Evolutionary conservation across 2,113 vertebrate species (phyloP).

Genomic region (Prolemur simus): DNA sequence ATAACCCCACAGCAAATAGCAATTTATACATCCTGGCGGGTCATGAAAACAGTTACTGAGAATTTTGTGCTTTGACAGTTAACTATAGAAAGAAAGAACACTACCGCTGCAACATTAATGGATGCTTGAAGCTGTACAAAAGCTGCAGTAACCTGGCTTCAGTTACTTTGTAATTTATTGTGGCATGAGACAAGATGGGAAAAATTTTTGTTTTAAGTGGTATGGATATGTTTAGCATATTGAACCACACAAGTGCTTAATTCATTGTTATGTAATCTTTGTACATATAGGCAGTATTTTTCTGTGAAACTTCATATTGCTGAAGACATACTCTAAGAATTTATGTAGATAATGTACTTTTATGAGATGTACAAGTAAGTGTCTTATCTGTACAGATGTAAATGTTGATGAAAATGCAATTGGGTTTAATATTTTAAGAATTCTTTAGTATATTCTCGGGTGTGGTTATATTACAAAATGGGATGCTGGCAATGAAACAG

Average conservation of each 20-base stretch:
- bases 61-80: slow-evolving; percentile 22
- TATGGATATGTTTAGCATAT: slow-evolving; percentile 84
- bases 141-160: slow-evolving; percentile 73
- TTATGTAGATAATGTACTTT: slow-evolving; percentile 91
- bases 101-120: slow-evolving; percentile 78
- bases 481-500: slow-evolving; percentile 82
- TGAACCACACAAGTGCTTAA: slow-evolving; percentile 92
- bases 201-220: slow-evolving; percentile 82
- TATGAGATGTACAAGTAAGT: slow-evolving; percentile 87
- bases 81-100: slow-evolving; percentile 55
- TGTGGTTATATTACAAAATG: slow-evolving; percentile 81
- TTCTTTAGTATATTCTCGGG: slow-evolving; percentile 72
- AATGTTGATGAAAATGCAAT: slow-evolving; percentile 84
- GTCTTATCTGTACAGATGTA: slow-evolving; percentile 90
- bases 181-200: slow-evolving; percentile 86
- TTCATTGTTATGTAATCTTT: slow-evolving; percentile 95
- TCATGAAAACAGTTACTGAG: slow-evolving; percentile 99
- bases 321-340: slow-evolving; percentile 87
- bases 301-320: slow-evolving; percentile 85
- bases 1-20: slow-evolving; percentile 98
- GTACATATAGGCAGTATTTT: slow-evolving; percentile 96
- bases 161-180: slow-evolving; percentile 90
- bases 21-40: slow-evolving; percentile 99
- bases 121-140: slow-evolving; percentile 79
- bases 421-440: slow-evolving; percentile 86